Conservation (phyloP, 2,888 invertebrate species). For the Hemistola chrysoprasaria region DNA sequence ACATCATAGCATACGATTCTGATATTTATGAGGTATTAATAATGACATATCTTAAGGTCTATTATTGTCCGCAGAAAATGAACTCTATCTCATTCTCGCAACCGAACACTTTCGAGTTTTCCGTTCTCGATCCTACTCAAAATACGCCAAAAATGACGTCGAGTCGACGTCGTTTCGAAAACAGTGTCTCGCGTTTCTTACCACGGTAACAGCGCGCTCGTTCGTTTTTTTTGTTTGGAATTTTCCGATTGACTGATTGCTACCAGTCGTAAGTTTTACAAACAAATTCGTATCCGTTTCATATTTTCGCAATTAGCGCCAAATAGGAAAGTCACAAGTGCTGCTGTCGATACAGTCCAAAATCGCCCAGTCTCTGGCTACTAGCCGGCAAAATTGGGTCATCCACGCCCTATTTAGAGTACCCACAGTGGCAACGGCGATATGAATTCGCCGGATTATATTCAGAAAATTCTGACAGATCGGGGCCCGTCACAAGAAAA, state of each 20-base stretch:
- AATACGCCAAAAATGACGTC: slow-evolving; percentile 82
- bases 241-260: slow-evolving; percentile 84
- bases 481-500: slow-evolving; percentile 71
- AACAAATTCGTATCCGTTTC: slow-evolving; percentile 75
- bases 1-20: slow-evolving; percentile 47
- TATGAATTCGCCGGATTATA: slow-evolving; percentile 50
- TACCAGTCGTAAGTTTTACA: slow-evolving; percentile 73
- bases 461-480: slow-evolving; percentile 78
- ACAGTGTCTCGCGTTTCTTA: slow-evolving; percentile 77
- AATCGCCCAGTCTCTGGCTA: slow-evolving; percentile 43
- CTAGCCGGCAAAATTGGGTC: slow-evolving; percentile 57
- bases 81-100: slow-evolving; percentile 62
- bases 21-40: slow-evolving; percentile 50
- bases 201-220: slow-evolving; percentile 68
- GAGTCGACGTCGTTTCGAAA: slow-evolving; percentile 77
- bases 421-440: slow-evolving; percentile 26
- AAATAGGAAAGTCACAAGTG: slow-evolving; percentile 75
- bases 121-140: slow-evolving; percentile 79
- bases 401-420: slow-evolving; percentile 27
- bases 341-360: slow-evolving; percentile 52
- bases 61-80: slow-evolving; percentile 53
- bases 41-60: slow-evolving; percentile 61
- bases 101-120: slow-evolving; percentile 80
- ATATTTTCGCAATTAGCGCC: slow-evolving; percentile 76
- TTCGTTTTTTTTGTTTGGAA: slow-evolving; percentile 78